phyloP scores from a whole-genome alignment of 2,888 invertebrate species.

The Cephus runcator region DNA sequence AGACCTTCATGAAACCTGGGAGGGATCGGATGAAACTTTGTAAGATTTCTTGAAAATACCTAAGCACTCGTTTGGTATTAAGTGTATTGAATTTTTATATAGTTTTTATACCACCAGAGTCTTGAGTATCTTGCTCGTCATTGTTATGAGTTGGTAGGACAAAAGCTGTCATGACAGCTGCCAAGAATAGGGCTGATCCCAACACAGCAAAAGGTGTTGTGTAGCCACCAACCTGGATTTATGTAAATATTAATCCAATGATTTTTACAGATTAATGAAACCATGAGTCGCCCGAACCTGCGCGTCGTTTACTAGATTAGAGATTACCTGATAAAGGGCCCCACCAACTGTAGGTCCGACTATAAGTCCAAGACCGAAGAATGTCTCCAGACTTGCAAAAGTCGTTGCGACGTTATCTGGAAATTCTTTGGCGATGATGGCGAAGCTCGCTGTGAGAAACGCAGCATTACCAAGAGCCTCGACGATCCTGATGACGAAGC shows the following conservation, averaged over 20 bases:
- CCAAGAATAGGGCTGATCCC: constrained; percentile 79
- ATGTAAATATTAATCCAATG: background rate
- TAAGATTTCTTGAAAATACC: background rate
- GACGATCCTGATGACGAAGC: constrained; percentile 82
- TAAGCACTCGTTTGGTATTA: background rate
- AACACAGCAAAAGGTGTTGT: constrained; percentile 83
- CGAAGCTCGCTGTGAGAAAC: constrained; percentile 86
- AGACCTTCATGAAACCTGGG: constrained; percentile 74
- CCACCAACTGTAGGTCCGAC: constrained; percentile 93
- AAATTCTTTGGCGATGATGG: constrained; percentile 89
- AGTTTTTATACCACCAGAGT: constrained; percentile 68
- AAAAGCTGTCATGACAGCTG: constrained; percentile 79
- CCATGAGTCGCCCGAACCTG: constrained; percentile 7
- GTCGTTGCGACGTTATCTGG: constrained; percentile 86
- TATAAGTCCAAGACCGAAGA: constrained; percentile 87
- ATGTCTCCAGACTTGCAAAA: constrained; percentile 87
- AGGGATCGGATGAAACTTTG: constrained; percentile 20
- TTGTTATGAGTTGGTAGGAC: constrained; percentile 76
- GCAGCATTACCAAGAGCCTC: constrained; percentile 90
- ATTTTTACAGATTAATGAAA: background rate
- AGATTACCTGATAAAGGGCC: constrained; percentile 75
- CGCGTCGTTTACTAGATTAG: background rate
- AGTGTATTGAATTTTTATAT: background rate
- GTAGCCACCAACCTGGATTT: constrained; percentile 75
- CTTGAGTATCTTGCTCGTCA: constrained; percentile 68